Evolutionary conservation across 2,888 invertebrate species (phyloP).

Genomic region (Perithous albicinctus): DNA sequence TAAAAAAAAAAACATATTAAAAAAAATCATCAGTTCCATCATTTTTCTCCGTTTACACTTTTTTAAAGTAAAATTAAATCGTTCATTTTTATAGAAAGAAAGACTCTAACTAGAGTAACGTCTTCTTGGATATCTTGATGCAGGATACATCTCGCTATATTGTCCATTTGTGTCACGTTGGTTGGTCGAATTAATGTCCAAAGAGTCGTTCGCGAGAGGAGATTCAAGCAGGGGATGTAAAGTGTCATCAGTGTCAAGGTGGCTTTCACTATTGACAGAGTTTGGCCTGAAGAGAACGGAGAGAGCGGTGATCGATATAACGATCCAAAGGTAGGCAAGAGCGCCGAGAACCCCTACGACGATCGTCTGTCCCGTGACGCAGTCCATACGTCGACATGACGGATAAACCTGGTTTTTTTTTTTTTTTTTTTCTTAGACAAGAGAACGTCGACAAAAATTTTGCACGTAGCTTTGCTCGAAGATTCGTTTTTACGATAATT

Average conservation of each 20-base stretch:
- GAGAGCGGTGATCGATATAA: slow-evolving; percentile 63
- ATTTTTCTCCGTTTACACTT: not conserved
- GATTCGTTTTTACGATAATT: no score
- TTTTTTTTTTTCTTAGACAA: slow-evolving; percentile 5
- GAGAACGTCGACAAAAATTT: slow-evolving; percentile 34
- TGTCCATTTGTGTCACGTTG: not conserved
- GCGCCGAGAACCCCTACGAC: slow-evolving; percentile 67
- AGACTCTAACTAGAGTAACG: not conserved
- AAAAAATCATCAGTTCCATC: slow-evolving; percentile 46
- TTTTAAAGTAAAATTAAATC: no score
- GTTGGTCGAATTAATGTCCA: slow-evolving; percentile 15
- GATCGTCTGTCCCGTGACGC: slow-evolving; percentile 37
- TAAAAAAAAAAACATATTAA: no score
- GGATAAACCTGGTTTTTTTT: not conserved
- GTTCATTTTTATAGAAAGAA: no score
- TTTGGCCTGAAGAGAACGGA: slow-evolving; percentile 58
- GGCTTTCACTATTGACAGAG: not conserved
- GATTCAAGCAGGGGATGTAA: not conserved
- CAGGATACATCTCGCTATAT: not conserved
- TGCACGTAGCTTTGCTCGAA: not conserved
- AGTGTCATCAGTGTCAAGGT: not conserved
- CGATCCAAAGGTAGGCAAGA: slow-evolving; percentile 71
- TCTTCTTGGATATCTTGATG: not conserved
- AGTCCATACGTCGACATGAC: slow-evolving; percentile 40
- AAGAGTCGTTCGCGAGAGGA: not conserved